Evolutionary conservation across 2,888 invertebrate genomes (phyloP), one percentile per base, ranked within the genome.

Genomic region (Rhogogaster chlorosoma): DNA sequence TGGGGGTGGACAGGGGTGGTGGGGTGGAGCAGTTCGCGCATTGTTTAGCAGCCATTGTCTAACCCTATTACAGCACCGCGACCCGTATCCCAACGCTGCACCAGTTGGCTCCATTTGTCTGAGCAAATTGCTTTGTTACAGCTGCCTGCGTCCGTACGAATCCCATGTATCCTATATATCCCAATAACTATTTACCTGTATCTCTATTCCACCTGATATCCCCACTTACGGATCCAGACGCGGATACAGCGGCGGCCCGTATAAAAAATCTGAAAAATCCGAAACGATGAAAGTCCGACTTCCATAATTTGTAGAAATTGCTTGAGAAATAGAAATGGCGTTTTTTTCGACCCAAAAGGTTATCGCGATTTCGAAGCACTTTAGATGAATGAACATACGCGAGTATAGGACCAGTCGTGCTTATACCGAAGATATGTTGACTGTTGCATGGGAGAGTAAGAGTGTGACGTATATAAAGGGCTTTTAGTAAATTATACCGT

Each of bases 101-200:
- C 84, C 71, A 84, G 73, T 73, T 73, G 83, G 85, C 85, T 86
- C 85, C 88, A 87, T 88, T 87, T 87, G 87, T 87, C 86, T 87
- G 86, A 87, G 86, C 87, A 87, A 88, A 88, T 88, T 88, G 87
- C 87, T 86, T 88, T 87, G 88, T 86, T 88, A 86, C 86, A 85
- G 83, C 80, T 85, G 84, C 85, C 86, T 83, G 75, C 38, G 78
- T 73, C 64, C 9, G 45, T 73, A 73, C 73, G 73, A 73, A 73
- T 73, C 73, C 73, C 38, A 73, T 73, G 73, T 73, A 73, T 73
- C 38, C 73, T 26, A 42, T 73, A 73, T n/a, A 73, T 73, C 15
- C 73, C 38, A 38, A 38, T 73, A 73, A 73, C 73, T 42, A 73
- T 67, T 67, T 73, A 38, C 73, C 73, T 26, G 42, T 73, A 22